Evolutionary conservation across 2,888 invertebrate genomes (phyloP).

Genomic region (Chouioia cunea): DNA sequence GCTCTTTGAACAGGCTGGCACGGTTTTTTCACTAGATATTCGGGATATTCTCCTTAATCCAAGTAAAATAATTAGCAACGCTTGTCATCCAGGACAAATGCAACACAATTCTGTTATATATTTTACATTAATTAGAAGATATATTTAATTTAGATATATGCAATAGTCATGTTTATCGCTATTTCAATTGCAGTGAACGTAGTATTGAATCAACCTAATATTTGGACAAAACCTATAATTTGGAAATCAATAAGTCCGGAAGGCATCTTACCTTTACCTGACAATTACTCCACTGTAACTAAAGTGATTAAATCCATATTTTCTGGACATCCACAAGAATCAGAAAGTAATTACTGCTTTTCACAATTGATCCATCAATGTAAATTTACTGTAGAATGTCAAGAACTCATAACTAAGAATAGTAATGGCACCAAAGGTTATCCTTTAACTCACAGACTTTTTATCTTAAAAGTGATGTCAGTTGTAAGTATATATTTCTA

Average conservation of each 20-base stretch:
- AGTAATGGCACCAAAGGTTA: constrained; percentile 60
- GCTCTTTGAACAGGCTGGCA: too few species aligned
- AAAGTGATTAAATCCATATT: constrained; percentile 45
- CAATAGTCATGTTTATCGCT: too few species aligned
- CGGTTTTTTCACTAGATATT: too few species aligned
- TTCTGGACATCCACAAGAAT: constrained; percentile 56
- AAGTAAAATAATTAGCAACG: too few species aligned
- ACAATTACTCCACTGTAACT: constrained; percentile 27
- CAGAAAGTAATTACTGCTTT: constrained; percentile 58
- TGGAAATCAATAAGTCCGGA: constrained; percentile 49
- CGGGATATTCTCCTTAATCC: too few species aligned
- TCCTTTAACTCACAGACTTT: constrained; percentile 65
- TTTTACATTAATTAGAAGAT: too few species aligned
- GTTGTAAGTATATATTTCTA: constrained; percentile 53
- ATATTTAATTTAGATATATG: too few species aligned
- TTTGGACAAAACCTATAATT: constrained; percentile 56
- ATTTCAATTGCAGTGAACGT: constrained; percentile 41
- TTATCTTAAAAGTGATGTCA: constrained; percentile 61
- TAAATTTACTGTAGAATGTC: constrained; percentile 52
- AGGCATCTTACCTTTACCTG: constrained; percentile 10
- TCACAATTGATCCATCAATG: constrained; percentile 42
- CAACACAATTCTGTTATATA: too few species aligned
- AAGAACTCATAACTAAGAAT: constrained; percentile 52
- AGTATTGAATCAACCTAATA: constrained; percentile 51
- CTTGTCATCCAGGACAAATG: too few species aligned